Percentiles rank a stretch among this genome's conserved stretches.
phyloP scores from a whole-genome alignment of 2,113 vertebrate genomes.

The Scatophagus argus region DNA sequence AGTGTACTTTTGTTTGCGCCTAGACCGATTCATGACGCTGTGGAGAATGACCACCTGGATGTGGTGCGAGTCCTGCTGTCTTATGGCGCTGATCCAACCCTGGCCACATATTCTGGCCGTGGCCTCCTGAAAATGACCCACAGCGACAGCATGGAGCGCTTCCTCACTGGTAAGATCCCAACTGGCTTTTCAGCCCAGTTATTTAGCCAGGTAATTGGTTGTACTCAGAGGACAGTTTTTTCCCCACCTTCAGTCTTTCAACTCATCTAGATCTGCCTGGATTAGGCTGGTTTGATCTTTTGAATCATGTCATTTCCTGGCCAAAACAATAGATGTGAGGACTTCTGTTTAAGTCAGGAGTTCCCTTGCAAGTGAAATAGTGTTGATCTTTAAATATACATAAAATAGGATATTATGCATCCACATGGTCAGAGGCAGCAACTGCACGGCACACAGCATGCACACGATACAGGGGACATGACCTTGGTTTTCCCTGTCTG shows the following conservation, averaged over 20 bases:
- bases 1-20: constrained; percentile 4
- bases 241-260: not conserved
- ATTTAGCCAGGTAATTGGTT: not conserved
- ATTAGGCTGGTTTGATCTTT: not conserved
- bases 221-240: not conserved
- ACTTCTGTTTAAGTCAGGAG: not conserved
- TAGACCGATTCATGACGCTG: constrained; percentile 94
- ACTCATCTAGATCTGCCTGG: not conserved
- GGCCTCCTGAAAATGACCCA: constrained; percentile 96
- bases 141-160: constrained; percentile 94
- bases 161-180: constrained; percentile 87
- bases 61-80: constrained; percentile 93
- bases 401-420: not conserved
- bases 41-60: constrained; percentile 95
- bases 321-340: not conserved
- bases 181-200: not conserved
- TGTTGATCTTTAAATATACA: not conserved
- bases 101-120: constrained; percentile 94
- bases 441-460: not conserved
- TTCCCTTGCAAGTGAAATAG: not conserved
- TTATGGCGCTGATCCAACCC: constrained; percentile 94
- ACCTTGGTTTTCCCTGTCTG: not conserved
- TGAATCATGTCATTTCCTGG: not conserved
- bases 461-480: not conserved
- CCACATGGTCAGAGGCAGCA: not conserved